phyloP scores from a whole-genome alignment of 2,888 invertebrate genomes.

The Xylota sylvarum region DNA sequence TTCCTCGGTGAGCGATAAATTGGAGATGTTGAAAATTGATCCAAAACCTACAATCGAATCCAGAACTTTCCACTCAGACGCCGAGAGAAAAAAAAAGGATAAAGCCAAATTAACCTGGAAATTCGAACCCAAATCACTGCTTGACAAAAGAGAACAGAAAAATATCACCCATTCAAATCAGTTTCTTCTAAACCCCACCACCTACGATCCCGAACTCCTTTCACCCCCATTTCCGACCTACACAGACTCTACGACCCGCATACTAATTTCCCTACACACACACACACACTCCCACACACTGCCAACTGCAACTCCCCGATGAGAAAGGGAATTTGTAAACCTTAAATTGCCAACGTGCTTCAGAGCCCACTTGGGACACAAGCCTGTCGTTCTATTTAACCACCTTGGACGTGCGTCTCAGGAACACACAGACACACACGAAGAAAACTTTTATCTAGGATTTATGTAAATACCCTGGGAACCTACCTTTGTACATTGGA shows the following conservation, averaged over 20 bases:
- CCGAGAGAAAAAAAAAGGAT: constrained; percentile 18
- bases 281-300: too few species aligned
- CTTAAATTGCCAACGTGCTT: not conserved
- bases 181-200: not conserved
- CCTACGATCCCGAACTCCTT: not conserved
- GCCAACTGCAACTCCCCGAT: constrained; percentile 3
- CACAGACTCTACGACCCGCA: constrained; percentile 2
- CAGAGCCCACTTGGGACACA: constrained; percentile 21
- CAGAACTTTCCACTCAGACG: constrained; percentile 3
- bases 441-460: not conserved
- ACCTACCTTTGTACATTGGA: constrained; percentile 92
- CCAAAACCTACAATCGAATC: not conserved
- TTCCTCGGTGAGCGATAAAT: not conserved
- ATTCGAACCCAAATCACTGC: constrained; percentile 35
- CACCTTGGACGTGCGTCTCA: not conserved
- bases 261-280: constrained; percentile 45
- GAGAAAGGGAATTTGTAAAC: not conserved
- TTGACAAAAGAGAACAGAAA: constrained; percentile 20
- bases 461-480: not conserved
- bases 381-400: not conserved
- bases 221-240: constrained; percentile 4
- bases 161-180: constrained; percentile 28
- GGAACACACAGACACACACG: not conserved
- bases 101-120: constrained; percentile 25
- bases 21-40: constrained; percentile 25